Evolutionary conservation across 2,113 vertebrate genomes (phyloP), one percentile per base, ranked within the genome.

Genomic region (Labeo rohita): DNA sequence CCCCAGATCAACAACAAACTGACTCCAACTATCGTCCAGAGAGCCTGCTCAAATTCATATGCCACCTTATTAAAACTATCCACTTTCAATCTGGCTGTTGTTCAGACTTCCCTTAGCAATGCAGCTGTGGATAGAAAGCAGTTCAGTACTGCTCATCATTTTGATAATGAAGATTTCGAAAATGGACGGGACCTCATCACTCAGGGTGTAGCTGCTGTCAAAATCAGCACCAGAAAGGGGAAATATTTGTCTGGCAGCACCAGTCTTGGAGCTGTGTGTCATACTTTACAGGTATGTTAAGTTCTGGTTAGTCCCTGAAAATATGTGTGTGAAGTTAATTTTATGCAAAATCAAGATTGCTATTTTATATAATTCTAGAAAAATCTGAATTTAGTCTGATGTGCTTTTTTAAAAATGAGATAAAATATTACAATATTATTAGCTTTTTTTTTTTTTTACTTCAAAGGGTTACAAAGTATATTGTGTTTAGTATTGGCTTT

Each of bases 281-380:
- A 95, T 85, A 91, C 93, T n/a, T 85, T 94, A 66, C 93, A 95
- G 92, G 94, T 93, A 54, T 36, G 39, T 28, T 28, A 28, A 28
- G 28, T 28, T 28, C 28, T 28, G 28, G 28, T 28, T 28, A 28
- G 28, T 28, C 28, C 28, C 28, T 28, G 28, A 28, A 28, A 28
- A 28, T 28, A 28, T 28, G 28, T 28, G 28, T 28, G 28, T 28
- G 28, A 28, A 28, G 28, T 28, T 28, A 28, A 28, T 28, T 28
- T 28, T 28, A 28, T 28, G 28, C 28, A 28, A 28, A 28, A 28
- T 28, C 28, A 28, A 28, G 28, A 28, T 28, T 28, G 28, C 28
- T 28, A 28, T 28, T 28, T 28, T 28, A 28, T 28, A 28, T 28
- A 28, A 28, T 28, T 28, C 28, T 28, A 28, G 28, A 28, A 28